phyloP scores from a whole-genome alignment of 2,113 vertebrate genomes.

The Callaeas wilsoni region DNA sequence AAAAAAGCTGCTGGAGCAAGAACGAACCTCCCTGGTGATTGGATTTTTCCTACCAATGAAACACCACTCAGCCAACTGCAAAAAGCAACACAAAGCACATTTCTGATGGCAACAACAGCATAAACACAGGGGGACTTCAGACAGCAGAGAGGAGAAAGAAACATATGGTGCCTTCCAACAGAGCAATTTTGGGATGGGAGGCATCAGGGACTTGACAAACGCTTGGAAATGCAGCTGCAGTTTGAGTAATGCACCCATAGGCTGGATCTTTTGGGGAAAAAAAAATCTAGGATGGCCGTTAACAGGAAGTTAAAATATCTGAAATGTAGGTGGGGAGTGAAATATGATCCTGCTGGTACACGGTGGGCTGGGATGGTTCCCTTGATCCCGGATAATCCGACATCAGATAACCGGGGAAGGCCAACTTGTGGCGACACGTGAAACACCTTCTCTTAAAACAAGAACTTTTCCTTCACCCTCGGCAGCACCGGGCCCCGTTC shows the following conservation, averaged over 20 bases:
- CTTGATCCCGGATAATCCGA: too few species aligned
- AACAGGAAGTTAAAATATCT: background rate
- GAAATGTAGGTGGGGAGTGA: background rate
- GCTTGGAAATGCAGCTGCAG: background rate
- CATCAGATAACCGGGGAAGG: too few species aligned
- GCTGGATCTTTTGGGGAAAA: background rate
- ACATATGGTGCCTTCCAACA: background rate
- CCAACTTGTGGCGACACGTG: fast-evolving
- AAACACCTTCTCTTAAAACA: background rate
- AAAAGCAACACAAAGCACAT: background rate
- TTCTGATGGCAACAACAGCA: background rate
- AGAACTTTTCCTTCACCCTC: fast-evolving
- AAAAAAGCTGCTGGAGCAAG: background rate
- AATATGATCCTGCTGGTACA: background rate
- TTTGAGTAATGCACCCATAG: background rate
- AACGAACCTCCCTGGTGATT: background rate
- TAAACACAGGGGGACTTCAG: background rate
- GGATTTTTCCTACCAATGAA: background rate
- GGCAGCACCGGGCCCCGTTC: fast-evolving
- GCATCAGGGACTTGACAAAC: background rate
- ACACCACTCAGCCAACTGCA: background rate
- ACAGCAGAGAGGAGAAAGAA: background rate
- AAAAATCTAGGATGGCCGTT: background rate
- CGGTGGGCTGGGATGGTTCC: background rate
- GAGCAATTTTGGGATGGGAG: background rate